Evolutionary conservation across 2,113 vertebrate species (phyloP).

Genomic region (Ibidorhyncha struthersii): DNA sequence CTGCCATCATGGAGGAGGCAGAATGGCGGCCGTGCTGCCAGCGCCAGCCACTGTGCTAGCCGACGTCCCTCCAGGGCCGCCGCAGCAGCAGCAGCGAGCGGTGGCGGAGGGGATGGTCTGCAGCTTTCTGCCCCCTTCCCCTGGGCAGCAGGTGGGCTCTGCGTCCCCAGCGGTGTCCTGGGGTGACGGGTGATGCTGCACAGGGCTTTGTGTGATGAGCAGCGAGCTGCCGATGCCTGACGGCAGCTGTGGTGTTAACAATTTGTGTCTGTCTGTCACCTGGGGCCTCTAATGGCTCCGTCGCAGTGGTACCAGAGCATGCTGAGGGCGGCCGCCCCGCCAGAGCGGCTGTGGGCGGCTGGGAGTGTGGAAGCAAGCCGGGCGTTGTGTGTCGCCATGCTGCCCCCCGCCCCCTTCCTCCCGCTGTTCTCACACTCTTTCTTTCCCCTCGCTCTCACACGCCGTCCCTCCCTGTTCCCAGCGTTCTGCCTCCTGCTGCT

Average conservation of each 20-base stretch:
- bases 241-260: background rate
- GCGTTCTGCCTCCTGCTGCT: conserved; percentile 21
- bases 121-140: background rate
- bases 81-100: background rate
- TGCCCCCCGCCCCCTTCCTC: background rate
- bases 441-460: background rate
- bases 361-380: rapidly evolving
- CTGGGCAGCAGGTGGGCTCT: background rate
- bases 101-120: rapidly evolving
- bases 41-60: background rate
- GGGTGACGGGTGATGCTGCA: rapidly evolving
- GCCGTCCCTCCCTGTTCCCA: background rate
- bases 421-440: background rate
- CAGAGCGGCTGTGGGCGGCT: background rate
- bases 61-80: rapidly evolving
- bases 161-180: background rate
- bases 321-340: background rate
- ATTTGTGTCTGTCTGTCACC: background rate
- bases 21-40: background rate
- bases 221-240: background rate
- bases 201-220: background rate
- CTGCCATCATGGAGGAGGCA: background rate
- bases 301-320: background rate
- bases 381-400: background rate
- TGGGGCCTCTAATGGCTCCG: background rate